Percentiles rank a stretch among this genome's conserved stretches.
Conservation (phyloP, 2,888 invertebrate species). For the Serrognathus titanus region DNA sequence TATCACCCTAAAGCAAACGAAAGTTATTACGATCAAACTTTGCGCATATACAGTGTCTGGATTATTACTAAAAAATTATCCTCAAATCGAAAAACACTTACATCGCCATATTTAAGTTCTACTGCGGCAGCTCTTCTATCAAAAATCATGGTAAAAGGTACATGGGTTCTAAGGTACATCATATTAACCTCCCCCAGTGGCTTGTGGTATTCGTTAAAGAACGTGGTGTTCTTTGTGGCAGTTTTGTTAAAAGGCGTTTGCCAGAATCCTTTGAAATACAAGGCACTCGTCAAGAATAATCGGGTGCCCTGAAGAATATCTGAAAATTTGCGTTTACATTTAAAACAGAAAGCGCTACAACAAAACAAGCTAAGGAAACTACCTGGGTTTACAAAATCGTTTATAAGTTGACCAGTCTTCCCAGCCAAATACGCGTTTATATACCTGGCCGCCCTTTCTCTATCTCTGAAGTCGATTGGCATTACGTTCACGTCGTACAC, state of each 20-base stretch:
- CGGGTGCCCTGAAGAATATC: slow-evolving; percentile 57
- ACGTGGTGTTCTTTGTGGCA: slow-evolving; percentile 55
- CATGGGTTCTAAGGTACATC: slow-evolving; percentile 66
- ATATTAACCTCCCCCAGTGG: slow-evolving; percentile 62
- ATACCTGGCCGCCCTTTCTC: slow-evolving; percentile 49
- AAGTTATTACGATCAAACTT: background rate
- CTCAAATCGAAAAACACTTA: slow-evolving; percentile 24
- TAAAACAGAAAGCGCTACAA: too few relatives aligned
- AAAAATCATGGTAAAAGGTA: slow-evolving; percentile 57
- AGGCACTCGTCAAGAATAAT: slow-evolving; percentile 65
- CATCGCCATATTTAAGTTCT: slow-evolving; percentile 66
- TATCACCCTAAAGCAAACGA: slow-evolving; percentile 46
- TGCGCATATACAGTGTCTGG: background rate
- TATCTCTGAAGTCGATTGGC: slow-evolving; percentile 56
- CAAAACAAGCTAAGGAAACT: slow-evolving; percentile 27
- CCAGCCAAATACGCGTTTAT: slow-evolving; percentile 68
- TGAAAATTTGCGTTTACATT: slow-evolving; percentile 1
- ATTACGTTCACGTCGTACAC: slow-evolving; percentile 55
- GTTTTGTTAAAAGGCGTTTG: slow-evolving; percentile 60
- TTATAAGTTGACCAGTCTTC: slow-evolving; percentile 66
- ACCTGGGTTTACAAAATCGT: slow-evolving; percentile 58
- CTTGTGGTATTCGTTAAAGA: slow-evolving; percentile 57
- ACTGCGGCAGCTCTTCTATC: slow-evolving; percentile 58
- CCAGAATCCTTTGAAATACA: slow-evolving; percentile 73
- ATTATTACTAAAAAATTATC: too few relatives aligned